Evolutionary conservation across 2,113 vertebrate species (phyloP), one percentile per base, ranked within the genome.

Genomic region (Pelecanus crispus): DNA sequence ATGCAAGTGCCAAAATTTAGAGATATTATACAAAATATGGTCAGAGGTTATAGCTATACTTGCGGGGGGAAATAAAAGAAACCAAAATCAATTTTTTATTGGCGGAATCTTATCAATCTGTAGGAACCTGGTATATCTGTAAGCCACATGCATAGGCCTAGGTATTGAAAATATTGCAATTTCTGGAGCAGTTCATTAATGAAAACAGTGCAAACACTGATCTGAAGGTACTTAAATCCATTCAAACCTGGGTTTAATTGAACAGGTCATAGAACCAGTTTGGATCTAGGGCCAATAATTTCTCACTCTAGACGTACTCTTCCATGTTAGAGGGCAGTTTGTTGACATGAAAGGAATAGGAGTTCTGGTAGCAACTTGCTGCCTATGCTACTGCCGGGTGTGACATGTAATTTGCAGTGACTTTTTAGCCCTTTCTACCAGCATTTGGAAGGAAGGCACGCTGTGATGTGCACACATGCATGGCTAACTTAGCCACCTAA

Each of bases 381-480:
- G 78, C 42, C 95, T 96, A 58, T 38, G 17, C 61, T 87, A 38
- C 65, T 81, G 52, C 85, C 4, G 34, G 52, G 50, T 89, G 65
- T 82, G 81, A 91, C 36, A 58, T 0, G 6, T 94, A 94, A 97
- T 96, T 95, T 95, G 65, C 90, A 80, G 61, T 94, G 96, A 92
- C 94, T 96, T 94, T 93, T 94, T 77, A 92, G 84, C 53, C 59
- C 62, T 95, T 90, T 87, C 84, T 84, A 77, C 31, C 79, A 91
- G 86, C 89, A 86, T 85, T 91, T 92, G 81, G 81, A 95, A 78
- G 74, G 90, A 92, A 96, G 68, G 58, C 97, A 90, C 91, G 93
- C 96, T 97, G 95, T 91, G 93, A 71, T 94, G 79, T 91, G 86
- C 94, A 80, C 10, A 53, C 86, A 94, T 58, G 94, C 92, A 70